Base-by-base conservation (phyloP, 2,113 vertebrate genomes). In the Cebus imitator region DNA sequence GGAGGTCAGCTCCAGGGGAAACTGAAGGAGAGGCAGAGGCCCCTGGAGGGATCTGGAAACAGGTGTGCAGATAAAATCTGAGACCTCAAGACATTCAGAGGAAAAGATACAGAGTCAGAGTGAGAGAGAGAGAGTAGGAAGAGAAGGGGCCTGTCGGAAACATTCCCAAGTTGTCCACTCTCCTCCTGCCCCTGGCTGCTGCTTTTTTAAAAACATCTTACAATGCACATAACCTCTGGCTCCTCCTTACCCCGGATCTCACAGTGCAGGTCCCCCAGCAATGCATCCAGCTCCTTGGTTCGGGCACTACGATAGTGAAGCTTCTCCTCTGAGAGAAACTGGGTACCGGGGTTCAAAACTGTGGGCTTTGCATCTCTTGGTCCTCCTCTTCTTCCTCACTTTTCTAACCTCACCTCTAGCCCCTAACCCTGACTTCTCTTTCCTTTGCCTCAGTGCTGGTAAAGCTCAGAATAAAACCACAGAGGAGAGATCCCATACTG, bases 241-340 rank as follows among this genome's bases (percentile, higher is more conserved):
- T 32, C 43, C 50, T 84, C 45, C 95, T 97, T 85, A 98, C 98
- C 97, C 98, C 99, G 98, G 95, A 99, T 99, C 96, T 99, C 99
- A 89, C 99, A 99, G 98, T 99, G 99, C 93, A 99, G 98, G 98
- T 99, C 99, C 90, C 99, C 99, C 27, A 99, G 98, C 68, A 99
- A 97, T 48, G 97, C 96, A 35, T 99, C 99, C 43, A 99, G 98
- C 96, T 99, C 99, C 97, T 99, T 99, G 81, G 99, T 99, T 95
- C 99, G 99, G 82, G 98, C 97, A 73, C 99, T 99, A 86, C 99
- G 99, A 92, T 99, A 99, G 97, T 99, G 99, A 75, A 99, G 98
- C 94, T 99, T 99, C 55, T 99, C 98, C 12, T 99, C 99, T 92
- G 99, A 99, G 73, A 99, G 98, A 98, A 99, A 99, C 99, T 99